phyloP scores from a whole-genome alignment of 2,113 vertebrate species.

The Chloebia gouldiae region DNA sequence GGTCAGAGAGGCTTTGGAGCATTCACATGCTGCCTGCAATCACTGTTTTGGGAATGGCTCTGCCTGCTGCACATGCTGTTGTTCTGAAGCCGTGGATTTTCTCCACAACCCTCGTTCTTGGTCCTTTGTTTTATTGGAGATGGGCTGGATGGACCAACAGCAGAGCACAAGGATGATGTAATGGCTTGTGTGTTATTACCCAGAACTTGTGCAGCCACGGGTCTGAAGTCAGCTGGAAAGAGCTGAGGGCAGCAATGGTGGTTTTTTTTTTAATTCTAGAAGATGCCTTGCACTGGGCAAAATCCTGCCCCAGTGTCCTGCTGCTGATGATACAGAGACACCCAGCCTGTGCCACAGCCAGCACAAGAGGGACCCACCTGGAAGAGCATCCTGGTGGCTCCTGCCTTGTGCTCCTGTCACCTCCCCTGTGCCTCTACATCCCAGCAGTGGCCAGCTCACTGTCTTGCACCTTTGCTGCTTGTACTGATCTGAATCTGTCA shows the following conservation, averaged over 20 bases:
- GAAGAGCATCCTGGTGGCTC: neutral
- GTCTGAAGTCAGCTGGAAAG: neutral
- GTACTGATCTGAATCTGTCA: neutral
- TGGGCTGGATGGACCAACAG: neutral
- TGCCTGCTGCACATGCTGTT: neutral
- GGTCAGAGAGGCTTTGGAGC: neutral
- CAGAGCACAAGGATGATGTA: neutral
- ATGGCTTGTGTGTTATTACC: neutral
- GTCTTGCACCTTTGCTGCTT: neutral
- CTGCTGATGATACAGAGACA: neutral
- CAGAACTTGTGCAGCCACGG: neutral
- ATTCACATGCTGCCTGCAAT: neutral
- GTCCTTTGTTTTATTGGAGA: neutral
- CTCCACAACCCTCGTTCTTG: accelerated
- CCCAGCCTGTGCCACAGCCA: neutral
- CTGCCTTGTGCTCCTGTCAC: accelerated
- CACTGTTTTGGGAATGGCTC: neutral
- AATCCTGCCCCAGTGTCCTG: neutral
- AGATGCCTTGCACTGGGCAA: neutral
- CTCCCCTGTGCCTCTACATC: neutral
- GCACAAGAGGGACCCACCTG: too few species aligned
- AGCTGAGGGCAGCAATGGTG: neutral
- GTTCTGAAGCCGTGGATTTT: neutral
- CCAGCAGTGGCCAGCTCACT: neutral
- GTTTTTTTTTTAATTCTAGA: neutral